Percentiles rank a stretch among this genome's conserved stretches.
phyloP scores from a whole-genome alignment of 2,797 vertebrate species.

The Limnodromus scolopaceus region DNA sequence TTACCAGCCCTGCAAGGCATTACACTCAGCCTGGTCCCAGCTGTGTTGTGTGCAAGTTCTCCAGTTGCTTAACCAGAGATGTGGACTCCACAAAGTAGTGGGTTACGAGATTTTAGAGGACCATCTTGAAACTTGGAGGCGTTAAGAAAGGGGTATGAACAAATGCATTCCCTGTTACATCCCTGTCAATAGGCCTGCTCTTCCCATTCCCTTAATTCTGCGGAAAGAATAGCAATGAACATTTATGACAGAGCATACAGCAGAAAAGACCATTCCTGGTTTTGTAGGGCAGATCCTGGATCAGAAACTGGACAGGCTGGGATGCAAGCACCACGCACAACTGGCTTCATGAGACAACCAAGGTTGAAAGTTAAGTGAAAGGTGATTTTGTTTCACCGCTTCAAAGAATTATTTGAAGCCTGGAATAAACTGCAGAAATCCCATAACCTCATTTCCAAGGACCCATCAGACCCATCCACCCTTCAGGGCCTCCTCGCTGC shows the following conservation, averaged over 20 bases:
- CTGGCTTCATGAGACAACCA: neutral
- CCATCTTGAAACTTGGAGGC: neutral
- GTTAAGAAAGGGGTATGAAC: neutral
- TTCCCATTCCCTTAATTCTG: neutral
- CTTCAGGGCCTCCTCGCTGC: neutral
- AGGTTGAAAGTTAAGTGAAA: neutral
- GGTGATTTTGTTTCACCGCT: neutral
- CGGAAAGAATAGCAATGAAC: neutral
- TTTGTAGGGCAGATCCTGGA: neutral
- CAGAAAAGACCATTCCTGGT: neutral
- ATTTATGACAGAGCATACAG: neutral
- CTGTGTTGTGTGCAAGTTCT: neutral
- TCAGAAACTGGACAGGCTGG: neutral
- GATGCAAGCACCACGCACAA: rapidly evolving
- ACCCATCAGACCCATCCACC: neutral
- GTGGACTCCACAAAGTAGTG: neutral
- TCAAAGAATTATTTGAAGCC: neutral
- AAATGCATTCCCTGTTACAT: neutral
- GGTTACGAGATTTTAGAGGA: neutral
- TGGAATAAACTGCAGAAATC: neutral
- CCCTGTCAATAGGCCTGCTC: neutral
- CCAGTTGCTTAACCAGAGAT: neutral
- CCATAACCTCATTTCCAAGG: neutral
- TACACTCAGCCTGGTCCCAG: neutral
- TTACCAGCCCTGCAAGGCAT: neutral